Conservation (phyloP, 2,113 vertebrate species). For the Mesoclemmys tuberculata region DNA sequence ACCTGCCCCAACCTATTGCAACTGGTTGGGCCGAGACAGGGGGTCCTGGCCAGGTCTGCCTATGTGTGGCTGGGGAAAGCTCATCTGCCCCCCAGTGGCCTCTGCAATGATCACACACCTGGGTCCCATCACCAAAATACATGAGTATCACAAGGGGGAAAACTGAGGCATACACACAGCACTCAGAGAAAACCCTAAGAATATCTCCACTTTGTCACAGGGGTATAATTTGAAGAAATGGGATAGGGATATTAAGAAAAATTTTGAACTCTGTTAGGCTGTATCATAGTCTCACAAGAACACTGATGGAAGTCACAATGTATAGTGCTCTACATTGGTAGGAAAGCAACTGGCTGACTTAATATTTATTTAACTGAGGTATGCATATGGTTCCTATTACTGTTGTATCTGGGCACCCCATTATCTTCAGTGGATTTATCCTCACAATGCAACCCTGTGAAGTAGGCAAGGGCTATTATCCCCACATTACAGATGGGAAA, state of each 20-base stretch:
- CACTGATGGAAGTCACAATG: background rate
- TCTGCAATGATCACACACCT: no score
- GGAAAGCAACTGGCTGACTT: no score
- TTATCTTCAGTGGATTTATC: background rate
- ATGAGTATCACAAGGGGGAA: no score
- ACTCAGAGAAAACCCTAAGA: no score
- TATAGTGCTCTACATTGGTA: accelerated
- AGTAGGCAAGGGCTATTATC: background rate
- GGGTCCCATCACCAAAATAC: no score
- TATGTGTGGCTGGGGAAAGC: no score
- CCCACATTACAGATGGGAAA: background rate
- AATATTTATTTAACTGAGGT: background rate
- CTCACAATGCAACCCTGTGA: background rate
- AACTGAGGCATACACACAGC: no score
- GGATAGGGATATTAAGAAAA: background rate
- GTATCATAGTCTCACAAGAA: background rate
- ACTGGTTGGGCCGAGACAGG: no score
- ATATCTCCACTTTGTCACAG: no score
- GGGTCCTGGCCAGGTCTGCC: no score
- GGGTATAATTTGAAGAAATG: background rate
- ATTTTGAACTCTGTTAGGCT: background rate
- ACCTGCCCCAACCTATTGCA: no score
- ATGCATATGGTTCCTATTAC: background rate
- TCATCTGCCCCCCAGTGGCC: no score
- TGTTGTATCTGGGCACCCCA: accelerated